A percentile compares a stretch with the other conserved stretches of the same genome.
Conservation (phyloP, 2,888 invertebrate genomes). For the Ectemnius cavifrons region DNA sequence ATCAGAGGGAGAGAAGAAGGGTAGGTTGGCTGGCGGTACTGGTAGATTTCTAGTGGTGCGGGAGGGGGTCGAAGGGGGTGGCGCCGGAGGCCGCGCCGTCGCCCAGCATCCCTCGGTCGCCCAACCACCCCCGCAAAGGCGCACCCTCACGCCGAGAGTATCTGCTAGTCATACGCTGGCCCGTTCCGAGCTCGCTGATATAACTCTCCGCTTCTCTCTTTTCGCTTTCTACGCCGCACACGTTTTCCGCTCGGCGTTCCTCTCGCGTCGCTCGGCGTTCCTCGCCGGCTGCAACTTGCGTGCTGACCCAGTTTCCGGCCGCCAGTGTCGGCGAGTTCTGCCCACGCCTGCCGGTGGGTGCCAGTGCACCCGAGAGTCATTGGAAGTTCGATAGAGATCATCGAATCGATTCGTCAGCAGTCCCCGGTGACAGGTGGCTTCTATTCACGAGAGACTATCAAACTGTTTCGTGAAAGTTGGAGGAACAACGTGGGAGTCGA, state of each 20-base stretch:
- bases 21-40: conserved; percentile 17
- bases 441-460: too few relatives aligned
- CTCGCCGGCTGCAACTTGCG: conserved; percentile 29
- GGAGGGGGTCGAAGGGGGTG: conserved; percentile 63
- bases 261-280: conserved; percentile 9
- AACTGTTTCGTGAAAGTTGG: too few relatives aligned
- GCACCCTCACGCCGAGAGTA: conserved; percentile 75
- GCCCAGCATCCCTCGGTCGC: conserved; percentile 75
- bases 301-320: conserved; percentile 35
- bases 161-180: conserved; percentile 76
- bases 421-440: background rate
- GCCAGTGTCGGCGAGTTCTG: conserved; percentile 1
- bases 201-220: conserved; percentile 42
- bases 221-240: conserved; percentile 21
- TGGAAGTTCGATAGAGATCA: too few relatives aligned
- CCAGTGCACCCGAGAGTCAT: background rate
- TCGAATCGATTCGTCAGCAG: background rate
- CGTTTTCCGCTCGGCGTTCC: conserved; percentile 34
- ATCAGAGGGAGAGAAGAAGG: conserved; percentile 6
- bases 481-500: too few relatives aligned
- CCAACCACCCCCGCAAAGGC: conserved; percentile 73
- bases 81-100: conserved; percentile 77
- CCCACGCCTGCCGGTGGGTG: background rate
- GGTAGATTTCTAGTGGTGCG: conserved; percentile 50
- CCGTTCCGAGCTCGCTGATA: conserved; percentile 69